These are phyloP conservation scores for Naja naja DNA, from an alignment of 2,113 vertebrate genomes.

Conservation along the genomic window DNA sequence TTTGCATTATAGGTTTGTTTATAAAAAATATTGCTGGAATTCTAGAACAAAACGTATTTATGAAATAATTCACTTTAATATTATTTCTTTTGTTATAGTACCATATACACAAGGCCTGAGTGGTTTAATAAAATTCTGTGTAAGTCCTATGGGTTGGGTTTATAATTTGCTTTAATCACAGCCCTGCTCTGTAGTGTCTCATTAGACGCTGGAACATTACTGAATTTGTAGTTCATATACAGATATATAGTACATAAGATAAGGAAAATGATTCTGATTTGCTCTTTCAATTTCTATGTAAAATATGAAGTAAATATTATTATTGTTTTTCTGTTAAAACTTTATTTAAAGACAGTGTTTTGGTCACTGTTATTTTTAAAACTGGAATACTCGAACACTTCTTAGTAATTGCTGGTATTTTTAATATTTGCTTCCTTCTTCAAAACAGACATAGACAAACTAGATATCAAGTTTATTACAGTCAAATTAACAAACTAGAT, in stretches of 20 bases:
- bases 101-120: constrained; percentile 3
- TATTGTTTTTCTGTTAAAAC: neutral
- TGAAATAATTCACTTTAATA: constrained; percentile 35
- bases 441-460: neutral
- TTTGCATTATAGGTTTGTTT: constrained; percentile 32
- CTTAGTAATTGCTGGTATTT: neutral
- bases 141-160: neutral
- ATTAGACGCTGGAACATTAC: neutral
- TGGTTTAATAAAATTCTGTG: constrained; percentile 4
- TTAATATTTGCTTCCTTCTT: neutral
- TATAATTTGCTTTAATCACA: constrained; percentile 28
- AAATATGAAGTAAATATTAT: neutral
- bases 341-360: neutral
- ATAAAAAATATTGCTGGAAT: constrained; percentile 20
- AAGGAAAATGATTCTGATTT: neutral
- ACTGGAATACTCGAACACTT: neutral
- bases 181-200: constrained; percentile 23
- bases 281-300: neutral
- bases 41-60: constrained; percentile 40
- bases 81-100: neutral
- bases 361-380: neutral
- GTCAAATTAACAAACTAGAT: neutral
- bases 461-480: neutral
- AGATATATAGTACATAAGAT: neutral
- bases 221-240: neutral